Percentiles rank a stretch among this genome's conserved stretches.
Conservation (phyloP, 2,888 invertebrate genomes). For the Lagria hirta region DNA sequence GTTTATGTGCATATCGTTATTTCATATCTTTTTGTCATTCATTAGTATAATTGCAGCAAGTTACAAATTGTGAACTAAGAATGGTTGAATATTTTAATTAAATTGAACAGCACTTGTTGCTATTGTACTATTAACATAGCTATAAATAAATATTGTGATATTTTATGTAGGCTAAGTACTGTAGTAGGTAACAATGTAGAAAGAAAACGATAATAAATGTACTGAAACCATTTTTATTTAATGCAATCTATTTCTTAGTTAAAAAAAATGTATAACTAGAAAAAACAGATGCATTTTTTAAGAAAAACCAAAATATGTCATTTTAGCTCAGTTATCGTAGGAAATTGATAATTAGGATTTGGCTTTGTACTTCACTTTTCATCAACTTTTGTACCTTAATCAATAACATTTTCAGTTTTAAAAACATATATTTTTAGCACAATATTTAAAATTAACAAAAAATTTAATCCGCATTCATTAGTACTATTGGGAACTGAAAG, state of each 20-base stretch:
- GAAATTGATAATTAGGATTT: too few species aligned
- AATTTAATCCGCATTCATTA: slow-evolving; percentile 1
- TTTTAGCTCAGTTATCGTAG: background rate
- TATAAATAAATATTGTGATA: slow-evolving; percentile 53
- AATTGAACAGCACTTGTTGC: slow-evolving; percentile 37
- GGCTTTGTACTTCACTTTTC: too few species aligned
- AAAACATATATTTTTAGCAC: too few species aligned
- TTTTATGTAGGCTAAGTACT: slow-evolving; percentile 51
- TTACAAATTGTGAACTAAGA: slow-evolving; percentile 21
- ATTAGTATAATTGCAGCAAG: slow-evolving; percentile 27
- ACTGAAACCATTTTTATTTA: slow-evolving; percentile 22
- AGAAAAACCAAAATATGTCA: background rate
- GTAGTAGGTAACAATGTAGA: slow-evolving; percentile 41
- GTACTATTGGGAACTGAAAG: slow-evolving; percentile 5
- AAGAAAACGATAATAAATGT: slow-evolving; percentile 32
- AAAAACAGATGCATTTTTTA: too few species aligned
- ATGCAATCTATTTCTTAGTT: too few species aligned
- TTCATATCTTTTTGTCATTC: slow-evolving; percentile 29
- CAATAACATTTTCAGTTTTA: slow-evolving; percentile 1
- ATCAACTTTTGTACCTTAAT: too few species aligned
- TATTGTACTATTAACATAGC: slow-evolving; percentile 35
- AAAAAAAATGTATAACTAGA: too few species aligned
- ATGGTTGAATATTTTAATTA: slow-evolving; percentile 26
- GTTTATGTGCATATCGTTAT: slow-evolving; percentile 37
- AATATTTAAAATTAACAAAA: slow-evolving; percentile 5